These are phyloP conservation scores for Sialia sialis DNA, from an alignment of 2,113 vertebrate species.

Conservation along the genomic window DNA sequence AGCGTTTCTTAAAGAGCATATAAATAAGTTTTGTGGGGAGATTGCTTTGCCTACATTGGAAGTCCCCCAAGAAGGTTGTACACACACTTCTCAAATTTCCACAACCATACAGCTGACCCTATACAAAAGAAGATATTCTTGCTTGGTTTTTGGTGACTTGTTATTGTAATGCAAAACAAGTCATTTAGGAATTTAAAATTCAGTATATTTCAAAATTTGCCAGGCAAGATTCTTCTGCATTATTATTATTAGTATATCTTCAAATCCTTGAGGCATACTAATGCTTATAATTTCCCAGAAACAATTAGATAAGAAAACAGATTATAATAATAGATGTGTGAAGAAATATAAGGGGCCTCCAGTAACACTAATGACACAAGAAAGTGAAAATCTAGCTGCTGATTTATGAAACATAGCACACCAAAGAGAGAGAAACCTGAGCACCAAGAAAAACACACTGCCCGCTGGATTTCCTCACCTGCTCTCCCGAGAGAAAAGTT, in stretches of 20 bases:
- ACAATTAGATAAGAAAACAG: background rate
- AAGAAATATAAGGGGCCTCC: background rate
- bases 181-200: background rate
- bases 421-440: background rate
- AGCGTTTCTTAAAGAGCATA: background rate
- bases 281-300: background rate
- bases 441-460: fast-evolving
- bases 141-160: background rate
- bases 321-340: background rate
- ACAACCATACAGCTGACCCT: fast-evolving
- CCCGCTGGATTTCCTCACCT: background rate
- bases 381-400: background rate
- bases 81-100: background rate
- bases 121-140: background rate
- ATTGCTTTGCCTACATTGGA: background rate
- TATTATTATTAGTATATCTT: background rate
- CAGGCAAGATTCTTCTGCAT: background rate
- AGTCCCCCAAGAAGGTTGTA: background rate
- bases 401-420: fast-evolving
- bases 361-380: background rate
- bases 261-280: background rate
- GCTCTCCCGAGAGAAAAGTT: background rate
- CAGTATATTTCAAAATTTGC: background rate
- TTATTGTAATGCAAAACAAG: background rate
- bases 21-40: background rate